phyloP scores from a whole-genome alignment of 2,888 invertebrate genomes.

The Phorcus lineatus region DNA sequence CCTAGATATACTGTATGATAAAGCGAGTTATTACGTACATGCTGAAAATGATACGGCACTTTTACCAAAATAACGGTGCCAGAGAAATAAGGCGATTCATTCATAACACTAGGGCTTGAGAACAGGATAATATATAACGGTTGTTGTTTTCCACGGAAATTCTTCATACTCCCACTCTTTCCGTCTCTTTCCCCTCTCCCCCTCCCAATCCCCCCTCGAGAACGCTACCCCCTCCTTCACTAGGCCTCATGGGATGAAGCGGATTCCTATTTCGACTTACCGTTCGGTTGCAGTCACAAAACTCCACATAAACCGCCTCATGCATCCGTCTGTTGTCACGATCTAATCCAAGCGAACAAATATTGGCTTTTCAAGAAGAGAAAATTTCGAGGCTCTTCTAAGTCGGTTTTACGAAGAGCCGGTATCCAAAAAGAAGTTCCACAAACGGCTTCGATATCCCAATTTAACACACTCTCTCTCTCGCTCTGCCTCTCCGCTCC shows the following conservation, averaged over 20 bases:
- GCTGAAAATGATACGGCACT: no score
- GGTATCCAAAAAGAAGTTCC: not conserved
- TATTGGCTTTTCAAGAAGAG: not conserved
- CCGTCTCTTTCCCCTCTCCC: not conserved
- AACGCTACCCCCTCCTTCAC: not conserved
- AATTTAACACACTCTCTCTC: not conserved
- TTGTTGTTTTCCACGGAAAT: not conserved
- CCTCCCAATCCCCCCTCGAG: not conserved
- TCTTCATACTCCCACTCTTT: not conserved
- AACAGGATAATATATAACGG: no score
- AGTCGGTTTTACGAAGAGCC: not conserved
- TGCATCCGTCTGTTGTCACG: not conserved
- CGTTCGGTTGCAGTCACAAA: not conserved
- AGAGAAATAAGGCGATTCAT: no score
- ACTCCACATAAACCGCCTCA: not conserved
- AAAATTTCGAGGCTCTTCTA: not conserved
- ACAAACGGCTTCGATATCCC: not conserved
- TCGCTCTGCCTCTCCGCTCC: not conserved
- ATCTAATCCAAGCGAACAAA: constrained; percentile 8
- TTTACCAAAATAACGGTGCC: no score
- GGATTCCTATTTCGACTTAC: not conserved
- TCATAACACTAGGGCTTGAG: no score
- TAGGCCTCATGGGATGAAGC: not conserved
- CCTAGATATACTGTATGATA: no score
- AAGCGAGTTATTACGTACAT: no score